phyloP scores from a whole-genome alignment of 2,888 invertebrate genomes.

The Pyrocoelia pectoralis region DNA sequence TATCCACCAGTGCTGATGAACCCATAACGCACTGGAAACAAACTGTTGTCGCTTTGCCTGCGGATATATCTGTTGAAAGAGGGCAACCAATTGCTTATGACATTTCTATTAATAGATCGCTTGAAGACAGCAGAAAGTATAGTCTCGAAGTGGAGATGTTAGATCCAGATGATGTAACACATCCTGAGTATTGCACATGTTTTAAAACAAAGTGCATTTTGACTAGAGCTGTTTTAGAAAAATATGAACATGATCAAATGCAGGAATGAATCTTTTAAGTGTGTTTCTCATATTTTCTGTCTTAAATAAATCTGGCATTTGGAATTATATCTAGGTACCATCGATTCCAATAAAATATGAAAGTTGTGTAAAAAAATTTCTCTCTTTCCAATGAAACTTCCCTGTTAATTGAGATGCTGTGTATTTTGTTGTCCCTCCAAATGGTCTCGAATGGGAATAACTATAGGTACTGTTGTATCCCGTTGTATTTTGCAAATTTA shows the following conservation, averaged over 20 bases:
- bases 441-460: too few relatives aligned
- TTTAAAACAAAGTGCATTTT: slow-evolving; percentile 81
- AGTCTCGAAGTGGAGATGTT: slow-evolving; percentile 74
- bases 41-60: slow-evolving; percentile 77
- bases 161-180: slow-evolving; percentile 73
- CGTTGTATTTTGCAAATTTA: too few relatives aligned
- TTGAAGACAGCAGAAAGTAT: slow-evolving; percentile 67
- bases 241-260: slow-evolving; percentile 54
- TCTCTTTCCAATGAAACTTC: too few relatives aligned
- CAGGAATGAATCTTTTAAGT: not conserved
- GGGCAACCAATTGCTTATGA: slow-evolving; percentile 76
- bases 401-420: too few relatives aligned
- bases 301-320: too few relatives aligned
- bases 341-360: too few relatives aligned
- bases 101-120: slow-evolving; percentile 66
- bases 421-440: too few relatives aligned
- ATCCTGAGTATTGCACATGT: slow-evolving; percentile 81
- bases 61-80: slow-evolving; percentile 64
- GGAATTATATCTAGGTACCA: too few relatives aligned
- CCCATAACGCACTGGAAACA: slow-evolving; percentile 78
- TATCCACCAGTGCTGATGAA: slow-evolving; percentile 67
- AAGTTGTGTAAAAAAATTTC: too few relatives aligned
- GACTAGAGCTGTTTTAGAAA: slow-evolving; percentile 68
- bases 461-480: too few relatives aligned
- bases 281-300: too few relatives aligned